Evolutionary conservation across 2,888 invertebrate genomes (phyloP), one percentile per base, ranked within the genome.

Genomic region (Callinectes sapidus): DNA sequence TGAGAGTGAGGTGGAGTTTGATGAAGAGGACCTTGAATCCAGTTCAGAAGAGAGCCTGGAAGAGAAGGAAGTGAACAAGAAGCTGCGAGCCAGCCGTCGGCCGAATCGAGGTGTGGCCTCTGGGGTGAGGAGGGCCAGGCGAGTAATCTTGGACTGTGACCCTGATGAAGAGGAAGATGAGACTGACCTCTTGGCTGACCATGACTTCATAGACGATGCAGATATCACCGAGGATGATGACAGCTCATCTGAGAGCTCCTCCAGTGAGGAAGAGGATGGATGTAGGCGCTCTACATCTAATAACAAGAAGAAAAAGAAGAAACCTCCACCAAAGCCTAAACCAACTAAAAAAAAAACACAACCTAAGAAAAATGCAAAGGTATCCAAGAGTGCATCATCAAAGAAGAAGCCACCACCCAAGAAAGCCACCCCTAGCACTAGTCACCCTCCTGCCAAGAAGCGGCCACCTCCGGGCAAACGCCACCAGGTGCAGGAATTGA

Each of bases 1-100:
- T 55, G 93, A 94, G 89, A 91, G 92, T 77, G 93, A 94, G 32
- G 92, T 94, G 28, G 94, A 94, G 90, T 94, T 94, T 90, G 94
- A 94, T 89, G 92, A 91, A 48, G 91, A 90, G 32, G 93, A 90
- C n/a, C 86, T 92, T 48, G 91, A 94, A 85, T 91, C 91, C 0
- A 93, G 91, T 71, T 89, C 90, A 39, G 94, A 94, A 48, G 93
- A 93, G 28, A 91, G 92, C 87, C 91, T 90, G 23, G 94, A 94
- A 39, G 93, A 94, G 42, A 91, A 94, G 18, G 32, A 32, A 1
- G 54, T 35, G 13, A 61, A 16, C 32, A 92, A 94, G 32, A 77
- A 89, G 35, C 92, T 88, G 0, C 81, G 88, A 28, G 90, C 77
- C 39, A 87, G 89, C 16, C 48, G 55, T 55, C 89, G 89, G 14